A percentile compares a stretch with the other conserved stretches of the same genome.
Conservation (phyloP, 2,797 vertebrate genomes). For the Alosa sapidissima region DNA sequence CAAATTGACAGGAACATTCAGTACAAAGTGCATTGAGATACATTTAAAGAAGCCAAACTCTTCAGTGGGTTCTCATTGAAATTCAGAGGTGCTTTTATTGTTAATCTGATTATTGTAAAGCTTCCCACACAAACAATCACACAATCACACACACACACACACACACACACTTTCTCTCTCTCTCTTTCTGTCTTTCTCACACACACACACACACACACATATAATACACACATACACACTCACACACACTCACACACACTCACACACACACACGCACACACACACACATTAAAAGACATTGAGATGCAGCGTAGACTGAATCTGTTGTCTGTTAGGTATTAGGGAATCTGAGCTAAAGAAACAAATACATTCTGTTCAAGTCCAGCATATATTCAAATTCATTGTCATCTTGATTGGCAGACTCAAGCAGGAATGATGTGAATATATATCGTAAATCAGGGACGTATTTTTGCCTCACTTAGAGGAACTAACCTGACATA, state of each 20-base stretch:
- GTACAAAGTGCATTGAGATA: constrained; percentile 2
- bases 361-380: not conserved
- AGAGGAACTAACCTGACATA: not conserved
- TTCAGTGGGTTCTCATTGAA: not conserved
- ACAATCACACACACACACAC: not conserved
- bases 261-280: not conserved
- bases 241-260: no score
- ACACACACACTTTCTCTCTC: not conserved
- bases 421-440: not conserved
- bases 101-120: not conserved
- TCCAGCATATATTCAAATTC: not conserved
- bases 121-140: not conserved
- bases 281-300: no score
- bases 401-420: not conserved
- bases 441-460: not conserved
- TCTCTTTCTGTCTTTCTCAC: not conserved
- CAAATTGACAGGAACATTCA: not conserved
- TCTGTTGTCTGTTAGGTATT: not conserved
- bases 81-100: not conserved
- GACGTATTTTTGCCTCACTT: not conserved
- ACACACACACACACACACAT: not conserved
- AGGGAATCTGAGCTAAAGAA: not conserved
- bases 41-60: not conserved
- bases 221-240: no score
- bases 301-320: no score